phyloP scores from a whole-genome alignment of 2,888 invertebrate species.

The Eristalis arbustorum region DNA sequence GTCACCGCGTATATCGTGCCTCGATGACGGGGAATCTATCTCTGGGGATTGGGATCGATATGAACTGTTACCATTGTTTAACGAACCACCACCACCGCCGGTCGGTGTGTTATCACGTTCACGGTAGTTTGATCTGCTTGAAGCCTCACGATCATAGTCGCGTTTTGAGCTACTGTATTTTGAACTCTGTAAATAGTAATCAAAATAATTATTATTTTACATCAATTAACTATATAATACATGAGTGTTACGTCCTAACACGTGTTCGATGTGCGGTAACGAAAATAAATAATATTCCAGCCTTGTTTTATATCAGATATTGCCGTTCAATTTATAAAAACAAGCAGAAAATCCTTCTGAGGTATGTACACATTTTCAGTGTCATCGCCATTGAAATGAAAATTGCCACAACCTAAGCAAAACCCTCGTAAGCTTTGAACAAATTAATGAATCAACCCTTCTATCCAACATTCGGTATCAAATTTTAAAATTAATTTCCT shows the following conservation, averaged over 20 bases:
- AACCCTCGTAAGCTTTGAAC: background rate
- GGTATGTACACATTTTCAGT: background rate
- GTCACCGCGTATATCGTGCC: conserved; percentile 79
- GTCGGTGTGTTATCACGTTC: conserved; percentile 79
- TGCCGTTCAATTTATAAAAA: background rate
- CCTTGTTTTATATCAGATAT: background rate
- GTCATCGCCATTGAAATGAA: background rate
- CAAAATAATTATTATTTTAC: background rate
- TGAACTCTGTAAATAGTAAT: conserved; percentile 83
- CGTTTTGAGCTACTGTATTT: conserved; percentile 90
- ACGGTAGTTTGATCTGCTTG: conserved; percentile 78
- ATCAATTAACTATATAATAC: too few species aligned
- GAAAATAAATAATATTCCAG: background rate
- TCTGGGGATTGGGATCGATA: conserved; percentile 88
- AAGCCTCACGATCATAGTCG: conserved; percentile 82
- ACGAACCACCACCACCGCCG: conserved; percentile 74
- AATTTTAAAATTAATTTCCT: background rate
- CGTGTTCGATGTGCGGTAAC: background rate
- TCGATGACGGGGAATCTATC: conserved; percentile 84
- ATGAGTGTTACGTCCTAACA: background rate
- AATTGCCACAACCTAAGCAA: too few species aligned
- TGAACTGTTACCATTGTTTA: conserved; percentile 85
- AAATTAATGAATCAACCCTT: too few species aligned
- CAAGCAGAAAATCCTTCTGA: background rate
- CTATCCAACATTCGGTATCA: too few species aligned